These are phyloP conservation scores for Scylla paramamosain DNA, from an alignment of 1,140 invertebrate genomes.

Conservation along the genomic window DNA sequence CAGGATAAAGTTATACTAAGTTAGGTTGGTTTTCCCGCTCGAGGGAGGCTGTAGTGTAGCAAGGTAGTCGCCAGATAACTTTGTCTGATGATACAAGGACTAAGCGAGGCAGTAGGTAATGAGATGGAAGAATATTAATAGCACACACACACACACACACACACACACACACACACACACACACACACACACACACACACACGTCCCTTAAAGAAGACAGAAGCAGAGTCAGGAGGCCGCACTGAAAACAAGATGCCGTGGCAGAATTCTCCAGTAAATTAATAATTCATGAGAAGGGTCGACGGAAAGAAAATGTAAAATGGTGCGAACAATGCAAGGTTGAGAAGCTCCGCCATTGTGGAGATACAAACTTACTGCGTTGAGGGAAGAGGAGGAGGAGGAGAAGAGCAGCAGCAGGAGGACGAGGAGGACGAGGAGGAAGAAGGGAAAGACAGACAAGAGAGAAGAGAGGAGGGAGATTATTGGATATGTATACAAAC, in stretches of 20 bases:
- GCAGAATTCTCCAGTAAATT: conserved; percentile 13
- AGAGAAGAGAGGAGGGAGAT: not conserved
- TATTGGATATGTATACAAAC: conserved; percentile 1
- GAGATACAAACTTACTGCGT: not conserved
- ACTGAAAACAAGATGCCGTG: conserved; percentile 20
- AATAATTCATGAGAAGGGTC: conserved; percentile 14
- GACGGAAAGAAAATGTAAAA: not conserved
- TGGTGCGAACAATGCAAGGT: conserved; percentile 20
- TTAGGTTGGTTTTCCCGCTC: not conserved
- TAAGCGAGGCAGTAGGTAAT: not conserved
- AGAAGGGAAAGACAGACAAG: not conserved
- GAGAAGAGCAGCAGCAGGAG: too few relatives aligned
- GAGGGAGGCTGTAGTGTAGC: not conserved
- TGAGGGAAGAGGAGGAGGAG: not conserved
- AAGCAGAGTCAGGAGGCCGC: not conserved
- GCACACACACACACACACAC: not conserved
- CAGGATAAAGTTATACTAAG: not conserved
- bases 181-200: not conserved
- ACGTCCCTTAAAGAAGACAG: conserved; percentile 8
- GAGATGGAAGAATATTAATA: not conserved
- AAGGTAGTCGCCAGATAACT: not conserved
- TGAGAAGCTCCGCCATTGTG: conserved; percentile 10
- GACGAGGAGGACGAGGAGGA: not conserved
- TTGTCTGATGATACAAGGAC: not conserved
- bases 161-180: not conserved